Percentiles rank a stretch among this genome's conserved stretches.
These are phyloP conservation scores for Leptobrachium ailaonicum DNA, from an alignment of 2,113 vertebrate species.

Conservation along the genomic window DNA sequence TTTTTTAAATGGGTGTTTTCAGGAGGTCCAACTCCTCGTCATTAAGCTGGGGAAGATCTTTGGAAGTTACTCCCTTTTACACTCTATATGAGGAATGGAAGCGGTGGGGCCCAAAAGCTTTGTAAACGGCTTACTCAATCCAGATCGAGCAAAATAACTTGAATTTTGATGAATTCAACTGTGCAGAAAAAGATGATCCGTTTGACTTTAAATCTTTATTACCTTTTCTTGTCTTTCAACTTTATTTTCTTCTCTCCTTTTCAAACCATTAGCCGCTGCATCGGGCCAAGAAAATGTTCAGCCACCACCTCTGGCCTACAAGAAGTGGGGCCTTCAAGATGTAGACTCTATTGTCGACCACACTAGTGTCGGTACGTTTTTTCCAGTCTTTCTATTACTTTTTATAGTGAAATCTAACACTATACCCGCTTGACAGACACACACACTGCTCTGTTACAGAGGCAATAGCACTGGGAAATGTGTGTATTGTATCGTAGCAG, in stretches of 20 bases:
- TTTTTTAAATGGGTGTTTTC: no score
- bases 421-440: background rate
- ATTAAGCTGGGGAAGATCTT: no score
- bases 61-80: no score
- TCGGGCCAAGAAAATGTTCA: conserved; percentile 91
- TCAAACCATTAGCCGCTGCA: conserved; percentile 78
- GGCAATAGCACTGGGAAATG: no score
- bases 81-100: no score
- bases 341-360: conserved; percentile 90
- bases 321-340: conserved; percentile 97
- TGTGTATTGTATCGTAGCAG: no score
- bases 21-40: no score
- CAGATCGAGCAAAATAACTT: background rate
- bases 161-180: background rate
- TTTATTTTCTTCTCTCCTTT: conserved; percentile 10
- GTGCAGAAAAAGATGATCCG: no score
- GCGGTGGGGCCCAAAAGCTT: no score
- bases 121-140: background rate
- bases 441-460: no score
- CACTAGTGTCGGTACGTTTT: conserved; percentile 89
- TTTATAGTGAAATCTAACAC: background rate
- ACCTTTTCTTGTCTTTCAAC: background rate
- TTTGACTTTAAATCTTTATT: no score
- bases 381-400: background rate
- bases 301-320: conserved; percentile 93